Conservation (phyloP, 2,888 invertebrate genomes). For the Volucella inanis region DNA sequence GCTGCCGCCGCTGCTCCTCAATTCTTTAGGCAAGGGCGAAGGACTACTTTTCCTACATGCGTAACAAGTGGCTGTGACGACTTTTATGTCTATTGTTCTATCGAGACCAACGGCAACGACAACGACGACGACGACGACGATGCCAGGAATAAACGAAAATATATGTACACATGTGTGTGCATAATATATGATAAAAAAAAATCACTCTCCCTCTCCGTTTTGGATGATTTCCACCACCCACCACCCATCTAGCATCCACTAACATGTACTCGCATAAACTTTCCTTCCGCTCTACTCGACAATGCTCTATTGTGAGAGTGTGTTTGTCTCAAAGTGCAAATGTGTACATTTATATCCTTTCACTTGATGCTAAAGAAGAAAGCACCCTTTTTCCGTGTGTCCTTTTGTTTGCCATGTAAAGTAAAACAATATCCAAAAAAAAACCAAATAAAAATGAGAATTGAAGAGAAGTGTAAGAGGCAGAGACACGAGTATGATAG, state of each 20-base stretch:
- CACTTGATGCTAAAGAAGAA: slow-evolving; percentile 57
- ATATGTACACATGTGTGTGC: too few relatives aligned
- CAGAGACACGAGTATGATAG: too few relatives aligned
- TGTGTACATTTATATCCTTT: slow-evolving; percentile 72
- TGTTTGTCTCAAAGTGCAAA: slow-evolving; percentile 38
- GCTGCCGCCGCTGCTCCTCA: background rate
- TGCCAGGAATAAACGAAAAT: slow-evolving; percentile 11
- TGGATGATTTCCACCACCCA: background rate
- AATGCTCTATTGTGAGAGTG: slow-evolving; percentile 62
- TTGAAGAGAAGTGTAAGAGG: background rate
- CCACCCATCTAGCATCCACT: background rate
- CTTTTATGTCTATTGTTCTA: slow-evolving; percentile 75
- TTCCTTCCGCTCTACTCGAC: slow-evolving; percentile 46
- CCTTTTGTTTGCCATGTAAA: slow-evolving; percentile 64
- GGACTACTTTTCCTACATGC: slow-evolving; percentile 67
- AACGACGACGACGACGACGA: slow-evolving; percentile 17
- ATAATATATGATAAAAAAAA: slow-evolving; percentile 6
- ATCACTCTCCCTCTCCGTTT: slow-evolving; percentile 52
- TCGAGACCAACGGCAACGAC: slow-evolving; percentile 46
- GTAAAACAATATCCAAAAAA: slow-evolving; percentile 34
- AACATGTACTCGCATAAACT: slow-evolving; percentile 15
- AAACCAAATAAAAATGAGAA: slow-evolving; percentile 54
- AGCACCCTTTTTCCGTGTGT: slow-evolving; percentile 47
- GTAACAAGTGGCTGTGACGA: slow-evolving; percentile 75
- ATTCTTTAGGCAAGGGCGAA: slow-evolving; percentile 41